A percentile compares a stretch with the other conserved stretches of the same genome.
Conservation (phyloP, 2,797 vertebrate genomes). For the Gephyroberyx darwinii region DNA sequence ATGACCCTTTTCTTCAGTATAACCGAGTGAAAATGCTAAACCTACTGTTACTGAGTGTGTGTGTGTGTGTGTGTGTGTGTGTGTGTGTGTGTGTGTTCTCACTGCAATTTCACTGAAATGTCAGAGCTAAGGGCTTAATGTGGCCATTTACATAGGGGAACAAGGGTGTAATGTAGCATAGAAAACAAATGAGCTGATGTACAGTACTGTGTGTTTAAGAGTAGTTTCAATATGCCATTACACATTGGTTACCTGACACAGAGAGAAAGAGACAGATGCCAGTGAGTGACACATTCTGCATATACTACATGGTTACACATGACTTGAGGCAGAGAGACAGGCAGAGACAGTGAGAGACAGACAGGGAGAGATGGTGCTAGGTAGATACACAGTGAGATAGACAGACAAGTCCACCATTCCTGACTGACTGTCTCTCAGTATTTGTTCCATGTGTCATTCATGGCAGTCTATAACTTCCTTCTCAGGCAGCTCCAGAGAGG, state of each 20-base stretch:
- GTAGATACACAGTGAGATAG: conserved; percentile 48
- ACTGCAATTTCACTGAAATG: conserved; percentile 25
- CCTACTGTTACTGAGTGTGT: neutral
- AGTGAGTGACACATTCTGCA: conserved; percentile 32
- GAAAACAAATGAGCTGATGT: conserved; percentile 47
- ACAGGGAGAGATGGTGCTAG: conserved; percentile 40
- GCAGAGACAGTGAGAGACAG: conserved; percentile 35
- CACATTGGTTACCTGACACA: conserved; percentile 22
- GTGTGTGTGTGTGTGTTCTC: neutral
- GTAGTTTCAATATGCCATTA: conserved; percentile 5
- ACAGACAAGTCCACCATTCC: conserved; percentile 47
- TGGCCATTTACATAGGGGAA: conserved; percentile 40
- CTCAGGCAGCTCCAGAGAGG: neutral
- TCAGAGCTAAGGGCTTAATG: conserved; percentile 39
- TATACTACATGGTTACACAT: neutral
- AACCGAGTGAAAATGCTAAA: conserved; percentile 17
- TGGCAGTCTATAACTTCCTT: conserved; percentile 15
- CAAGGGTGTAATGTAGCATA: conserved; percentile 40
- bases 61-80: neutral
- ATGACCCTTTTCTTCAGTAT: conserved; percentile 47
- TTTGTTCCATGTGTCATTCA: conserved; percentile 41
- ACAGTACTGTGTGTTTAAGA: conserved; percentile 37
- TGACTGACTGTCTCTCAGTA: conserved; percentile 34
- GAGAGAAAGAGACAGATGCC: conserved; percentile 27
- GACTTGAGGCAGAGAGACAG: conserved; percentile 33